Base-by-base conservation (phyloP, 2,888 invertebrate species). In the Phania funesta region DNA sequence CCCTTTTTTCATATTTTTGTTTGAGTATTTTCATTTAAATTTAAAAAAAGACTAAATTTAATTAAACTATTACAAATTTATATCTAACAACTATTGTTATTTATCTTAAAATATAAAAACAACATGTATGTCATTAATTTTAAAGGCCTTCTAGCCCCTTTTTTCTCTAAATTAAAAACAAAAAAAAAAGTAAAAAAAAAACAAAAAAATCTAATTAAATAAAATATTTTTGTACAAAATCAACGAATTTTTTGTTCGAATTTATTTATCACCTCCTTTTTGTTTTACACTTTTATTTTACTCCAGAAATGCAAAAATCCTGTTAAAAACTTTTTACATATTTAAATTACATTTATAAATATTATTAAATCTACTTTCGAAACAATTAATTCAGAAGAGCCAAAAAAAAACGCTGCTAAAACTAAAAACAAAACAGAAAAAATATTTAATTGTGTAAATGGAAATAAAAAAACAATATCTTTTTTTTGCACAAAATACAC, bases 211-310 rank as follows among this genome's bases (percentile, higher is more conserved):
- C 26, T 46, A 64, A 54, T 74, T 32, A 64, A 65, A 74, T 74
- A 74, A 74, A 74, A 64, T 74, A 64, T 74, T 73, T 73, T 73
- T 52, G 41, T 50, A 56, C 54, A 74, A 73, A 62, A 48, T 29
- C n/a, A 58, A 52, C 8, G 13, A 41, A 52, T 50, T 44, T 44
- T 62, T 54, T 52, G 20, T 41, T 50, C 46, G 29, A 29, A 29
- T 60, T 71, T 71, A 71, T 62, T 73, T 16, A 7, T 6, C 1
- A 1, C n/a, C 35, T 46, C n/a, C 22, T 5, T 22, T 46, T 54
- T 16, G 0, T 22, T 71, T 60, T 26, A 8, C 3, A 4, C 22
- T 2, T 32, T 7, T 35, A 38, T 38, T 16, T 7, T 26, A 16
- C 8, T 26, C n/a, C 4, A 26, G 6, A 5, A 26, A 26, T 26